These are phyloP conservation scores for Ptyas mucosa DNA, from an alignment of 2,113 vertebrate genomes.

Conservation along the genomic window DNA sequence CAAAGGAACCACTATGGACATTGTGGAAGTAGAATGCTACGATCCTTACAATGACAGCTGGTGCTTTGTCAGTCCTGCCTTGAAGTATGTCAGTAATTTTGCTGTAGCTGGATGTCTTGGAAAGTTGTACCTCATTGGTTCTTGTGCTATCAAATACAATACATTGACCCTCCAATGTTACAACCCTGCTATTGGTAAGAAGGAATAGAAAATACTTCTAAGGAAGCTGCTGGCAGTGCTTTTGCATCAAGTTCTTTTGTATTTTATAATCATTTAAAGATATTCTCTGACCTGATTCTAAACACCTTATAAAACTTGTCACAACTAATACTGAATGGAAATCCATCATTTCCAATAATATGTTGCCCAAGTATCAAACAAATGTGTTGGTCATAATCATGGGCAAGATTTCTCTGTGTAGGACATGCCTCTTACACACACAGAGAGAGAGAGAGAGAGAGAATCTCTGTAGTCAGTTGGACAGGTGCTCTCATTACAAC, in stretches of 20 bases:
- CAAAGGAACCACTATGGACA: slow-evolving; percentile 78
- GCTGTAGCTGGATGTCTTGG: slow-evolving; percentile 79
- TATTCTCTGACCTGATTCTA: neutral
- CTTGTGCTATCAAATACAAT: slow-evolving; percentile 94
- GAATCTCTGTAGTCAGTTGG: neutral
- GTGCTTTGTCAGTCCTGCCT: slow-evolving; percentile 78
- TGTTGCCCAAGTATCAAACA: neutral
- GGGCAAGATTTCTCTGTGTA: neutral
- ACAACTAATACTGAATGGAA: neutral
- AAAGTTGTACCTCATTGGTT: slow-evolving; percentile 92
- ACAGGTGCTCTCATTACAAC: neutral
- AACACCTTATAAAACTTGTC: neutral
- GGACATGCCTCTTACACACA: neutral
- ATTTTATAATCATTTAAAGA: neutral
- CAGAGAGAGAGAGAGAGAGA: too few relatives aligned
- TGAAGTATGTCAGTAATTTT: slow-evolving; percentile 95
- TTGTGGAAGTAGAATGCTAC: slow-evolving; percentile 89
- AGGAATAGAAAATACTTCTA: neutral
- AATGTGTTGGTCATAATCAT: neutral
- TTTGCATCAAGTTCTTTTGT: neutral
- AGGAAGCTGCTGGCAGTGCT: neutral
- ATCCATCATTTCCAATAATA: neutral
- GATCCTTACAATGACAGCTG: slow-evolving; percentile 89
- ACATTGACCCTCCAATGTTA: slow-evolving; percentile 94
- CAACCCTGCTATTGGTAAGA: slow-evolving; percentile 88